Evolutionary conservation across 2,888 invertebrate species (phyloP), one percentile per base, ranked within the genome.

Genomic region (Hyles lineata): DNA sequence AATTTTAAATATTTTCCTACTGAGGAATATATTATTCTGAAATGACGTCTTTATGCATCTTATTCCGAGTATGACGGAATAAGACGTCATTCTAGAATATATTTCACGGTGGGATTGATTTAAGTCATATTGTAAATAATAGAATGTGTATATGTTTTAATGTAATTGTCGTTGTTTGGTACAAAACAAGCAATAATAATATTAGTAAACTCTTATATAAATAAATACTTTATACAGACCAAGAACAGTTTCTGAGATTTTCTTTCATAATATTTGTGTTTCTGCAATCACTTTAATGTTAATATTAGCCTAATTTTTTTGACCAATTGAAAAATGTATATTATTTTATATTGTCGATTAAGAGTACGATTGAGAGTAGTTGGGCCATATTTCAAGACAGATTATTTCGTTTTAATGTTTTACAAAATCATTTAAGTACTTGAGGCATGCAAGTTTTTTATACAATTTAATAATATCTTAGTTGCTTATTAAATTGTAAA

Each of bases 121-220:
- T 67, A 25, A 43, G 23, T 23, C 23, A 17, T 23, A 50, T 50
- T 67, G 67, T 67, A 67, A n/a, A 67, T 67, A 63, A 35, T 6
- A 67, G 23, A 19, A 67, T 43, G 2, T 63, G 62, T 67, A 43
- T 67, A 50, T 23, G 75, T 70, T 71, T 19, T 70, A 59, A 59
- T 21, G 17, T 70, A 70, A 32, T 69, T 19, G 55, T 70, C 55
- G 59, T 70, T 59, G 58, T 71, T 62, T 60, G 67, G 67, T 67
- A 67, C 67, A 67, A 67, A 67, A 67, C 96, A 95, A 74, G 52
- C 43, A 43, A 60, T 72, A 63, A 62, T n/a, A 71, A 60, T 59
- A 43, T 70, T 23, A 50, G 23, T 23, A 50, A 23, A 21, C 60
- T n/a, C 8, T 67, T 50, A 17, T 67, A 43, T 43, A 67, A 43